These are phyloP conservation scores for Clarias gariepinus DNA, from an alignment of 2,113 vertebrate species.

Conservation along the genomic window DNA sequence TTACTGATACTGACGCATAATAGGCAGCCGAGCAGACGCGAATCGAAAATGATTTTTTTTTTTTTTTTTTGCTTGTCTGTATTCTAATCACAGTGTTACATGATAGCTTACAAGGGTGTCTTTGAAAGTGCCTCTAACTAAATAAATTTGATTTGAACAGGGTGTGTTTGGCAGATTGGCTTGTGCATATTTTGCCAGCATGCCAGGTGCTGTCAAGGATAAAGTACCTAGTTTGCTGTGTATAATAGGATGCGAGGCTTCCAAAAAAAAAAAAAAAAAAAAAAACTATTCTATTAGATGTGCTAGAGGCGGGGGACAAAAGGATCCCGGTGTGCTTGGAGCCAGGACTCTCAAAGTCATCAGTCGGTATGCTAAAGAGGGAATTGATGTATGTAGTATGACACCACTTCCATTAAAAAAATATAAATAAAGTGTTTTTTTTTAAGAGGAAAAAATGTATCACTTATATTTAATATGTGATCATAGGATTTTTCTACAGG, in stretches of 20 bases:
- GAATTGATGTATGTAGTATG: constrained; percentile 37
- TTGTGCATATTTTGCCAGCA: constrained; percentile 58
- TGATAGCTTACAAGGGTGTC: constrained; percentile 79
- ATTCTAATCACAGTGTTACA: constrained; percentile 78
- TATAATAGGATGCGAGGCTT: constrained; percentile 76
- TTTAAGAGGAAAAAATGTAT: neutral
- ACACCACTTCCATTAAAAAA: neutral
- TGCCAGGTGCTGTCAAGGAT: constrained; percentile 74
- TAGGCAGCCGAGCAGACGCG: constrained; percentile 59
- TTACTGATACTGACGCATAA: constrained; percentile 73
- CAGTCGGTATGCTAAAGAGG: constrained; percentile 71
- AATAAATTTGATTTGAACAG: constrained; percentile 81
- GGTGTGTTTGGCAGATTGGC: constrained; percentile 74
- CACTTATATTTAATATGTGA: neutral
- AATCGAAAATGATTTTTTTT: constrained; percentile 73
- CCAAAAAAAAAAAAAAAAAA: constrained; percentile 61
- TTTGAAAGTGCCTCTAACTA: constrained; percentile 76
- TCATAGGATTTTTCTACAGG: neutral
- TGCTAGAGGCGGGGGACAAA: constrained; percentile 59
- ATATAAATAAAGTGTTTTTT: constrained; percentile 20
- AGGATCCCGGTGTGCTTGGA: constrained; percentile 38
- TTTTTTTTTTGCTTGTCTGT: constrained; percentile 72
- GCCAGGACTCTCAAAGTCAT: constrained; percentile 42
- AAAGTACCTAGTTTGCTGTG: constrained; percentile 77
- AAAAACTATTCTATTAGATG: constrained; percentile 73